Percentiles rank a stretch among this genome's conserved stretches.
Conservation (phyloP, 1,140 invertebrate species). For the Lasioglossum baleicum region DNA sequence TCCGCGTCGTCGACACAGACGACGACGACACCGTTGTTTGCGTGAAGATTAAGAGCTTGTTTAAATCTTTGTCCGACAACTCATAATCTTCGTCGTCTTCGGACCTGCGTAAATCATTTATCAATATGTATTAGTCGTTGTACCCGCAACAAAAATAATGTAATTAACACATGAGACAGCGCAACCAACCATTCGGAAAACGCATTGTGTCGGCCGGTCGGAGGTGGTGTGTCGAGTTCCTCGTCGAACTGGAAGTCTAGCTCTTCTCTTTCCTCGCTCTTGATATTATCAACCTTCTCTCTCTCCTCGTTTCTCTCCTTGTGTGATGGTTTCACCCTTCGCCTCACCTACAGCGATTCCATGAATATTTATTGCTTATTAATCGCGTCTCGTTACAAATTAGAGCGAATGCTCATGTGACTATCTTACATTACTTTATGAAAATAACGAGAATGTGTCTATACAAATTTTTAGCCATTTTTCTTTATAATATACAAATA, state of each 20-base stretch:
- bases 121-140: not conserved
- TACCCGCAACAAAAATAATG: no score
- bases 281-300: conserved; percentile 70
- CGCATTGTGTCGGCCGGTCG: conserved; percentile 88
- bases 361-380: conserved; percentile 29
- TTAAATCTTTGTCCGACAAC: conserved; percentile 94
- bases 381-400: no score
- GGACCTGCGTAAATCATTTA: conserved; percentile 79
- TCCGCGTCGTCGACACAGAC: conserved; percentile 72
- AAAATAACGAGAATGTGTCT: no score
- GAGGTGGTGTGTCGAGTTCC: conserved; percentile 89
- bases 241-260: conserved; percentile 98
- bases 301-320: conserved; percentile 77
- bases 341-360: conserved; percentile 76
- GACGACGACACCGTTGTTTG: conserved; percentile 82
- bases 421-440: no score
- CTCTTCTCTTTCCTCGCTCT: conserved; percentile 88
- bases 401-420: no score
- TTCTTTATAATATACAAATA: no score
- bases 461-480: no score
- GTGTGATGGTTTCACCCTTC: conserved; percentile 76
- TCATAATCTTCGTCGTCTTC: conserved; percentile 92
- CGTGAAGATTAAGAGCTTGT: conserved; percentile 97
- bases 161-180: not conserved
- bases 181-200: conserved; percentile 86